Conservation (phyloP, 2,888 invertebrate genomes). For the Tolmerus cingulatus region DNA sequence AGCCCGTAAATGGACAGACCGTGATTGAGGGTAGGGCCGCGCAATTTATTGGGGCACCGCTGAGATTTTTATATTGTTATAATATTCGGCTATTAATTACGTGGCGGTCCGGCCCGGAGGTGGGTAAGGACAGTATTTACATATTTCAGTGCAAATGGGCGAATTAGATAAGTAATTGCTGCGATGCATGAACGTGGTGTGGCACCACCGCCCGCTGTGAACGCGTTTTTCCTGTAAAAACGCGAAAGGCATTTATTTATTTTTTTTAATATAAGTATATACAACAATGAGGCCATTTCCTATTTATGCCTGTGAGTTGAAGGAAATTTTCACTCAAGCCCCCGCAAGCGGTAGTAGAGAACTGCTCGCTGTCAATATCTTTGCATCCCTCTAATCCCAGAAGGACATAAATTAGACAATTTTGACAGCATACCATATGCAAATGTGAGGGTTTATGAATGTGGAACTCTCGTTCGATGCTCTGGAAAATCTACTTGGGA, state of each 20-base stretch:
- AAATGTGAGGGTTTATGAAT: conserved; percentile 38
- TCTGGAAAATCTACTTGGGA: conserved; percentile 18
- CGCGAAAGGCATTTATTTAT: not conserved
- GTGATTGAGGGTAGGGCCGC: conserved; percentile 41
- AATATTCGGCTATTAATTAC: conserved; percentile 41
- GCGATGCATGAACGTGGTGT: not conserved
- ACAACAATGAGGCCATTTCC: not conserved
- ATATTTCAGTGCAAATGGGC: conserved; percentile 34
- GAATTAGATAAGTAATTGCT: conserved; percentile 40
- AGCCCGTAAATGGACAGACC: not conserved
- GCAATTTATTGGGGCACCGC: conserved; percentile 36
- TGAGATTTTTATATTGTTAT: conserved; percentile 41
- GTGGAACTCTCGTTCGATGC: conserved; percentile 26
- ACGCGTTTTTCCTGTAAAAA: not conserved
- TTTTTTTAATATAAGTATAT: not conserved
- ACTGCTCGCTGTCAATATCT: conserved; percentile 26
- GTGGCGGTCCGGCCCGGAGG: not conserved
- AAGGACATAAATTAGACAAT: conserved; percentile 41
- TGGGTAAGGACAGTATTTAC: conserved; percentile 27
- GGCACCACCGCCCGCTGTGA: not conserved
- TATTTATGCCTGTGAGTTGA: not conserved
- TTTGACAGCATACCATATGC: conserved; percentile 44
- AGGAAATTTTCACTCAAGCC: not conserved
- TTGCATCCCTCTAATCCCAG: conserved; percentile 21
- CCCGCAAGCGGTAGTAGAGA: not conserved